Base-by-base conservation (phyloP, 2,113 vertebrate genomes). In the Pelmatolapia mariae region DNA sequence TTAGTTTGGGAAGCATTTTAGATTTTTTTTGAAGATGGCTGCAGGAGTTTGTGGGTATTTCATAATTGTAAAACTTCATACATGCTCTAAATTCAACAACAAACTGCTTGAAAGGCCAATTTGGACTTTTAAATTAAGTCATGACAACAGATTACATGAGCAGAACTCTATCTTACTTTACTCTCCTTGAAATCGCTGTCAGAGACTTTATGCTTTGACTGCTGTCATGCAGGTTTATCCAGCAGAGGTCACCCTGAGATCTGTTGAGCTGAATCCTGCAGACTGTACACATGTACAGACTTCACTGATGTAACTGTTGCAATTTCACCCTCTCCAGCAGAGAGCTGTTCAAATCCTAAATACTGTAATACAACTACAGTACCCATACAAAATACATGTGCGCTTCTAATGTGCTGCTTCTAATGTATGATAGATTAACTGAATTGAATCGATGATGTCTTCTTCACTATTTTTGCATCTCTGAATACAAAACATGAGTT, bases 1-100 rank as follows among this genome's bases (percentile, higher is more conserved):
- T 18, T 16, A 26, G 68, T 76, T 45, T 47, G 24, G 10, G 0
- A 29, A 76, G 71, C 18, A 66, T 66, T 0, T 2, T 36, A 0
- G 31, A 36, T 12, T 10, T 24, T 8, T 47, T 76, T n/a, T 19
- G 10, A 45, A 76, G 24, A 76, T 76, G 9, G 0, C 6, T 76
- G 43, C 22, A 47, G 68, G 68, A 5, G 68, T 26, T 73, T 73
- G 68, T 45, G 13, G 0, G 1, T 16, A 24, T 47, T 24, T 76
- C 24, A 45, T 47, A 15, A 26, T 18, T 18, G 13, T 26, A 29
- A 47, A 73, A 29, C 22, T 0, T 73, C 22, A 29, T 45, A 47
- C 22, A 47, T 19, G 13, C 24, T 76, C 43, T 47, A 3, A 76
- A 47, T 29, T 76, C 22, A 47, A 47, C 40, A 47, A 18, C 2